Evolutionary conservation across 2,113 vertebrate species (phyloP).

Genomic region (Notarius quadriscutis): DNA sequence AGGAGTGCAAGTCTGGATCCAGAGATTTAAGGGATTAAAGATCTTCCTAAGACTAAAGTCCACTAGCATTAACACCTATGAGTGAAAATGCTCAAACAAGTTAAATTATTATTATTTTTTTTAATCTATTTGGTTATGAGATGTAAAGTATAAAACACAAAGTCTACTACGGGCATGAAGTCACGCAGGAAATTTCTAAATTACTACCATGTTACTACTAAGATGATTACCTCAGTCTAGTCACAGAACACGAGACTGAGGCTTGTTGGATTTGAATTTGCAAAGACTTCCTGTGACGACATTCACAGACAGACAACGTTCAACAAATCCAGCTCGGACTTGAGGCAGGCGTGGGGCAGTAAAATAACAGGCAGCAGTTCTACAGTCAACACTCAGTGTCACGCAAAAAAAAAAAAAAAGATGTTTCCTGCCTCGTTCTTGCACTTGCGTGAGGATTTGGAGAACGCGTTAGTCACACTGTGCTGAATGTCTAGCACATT

Average conservation of each 20-base stretch:
- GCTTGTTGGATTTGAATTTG: not conserved
- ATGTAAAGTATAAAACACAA: not conserved
- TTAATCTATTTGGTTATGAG: not conserved
- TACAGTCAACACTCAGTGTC: not conserved
- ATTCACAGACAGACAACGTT: not conserved
- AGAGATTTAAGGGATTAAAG: not conserved
- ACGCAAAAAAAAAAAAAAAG: not conserved
- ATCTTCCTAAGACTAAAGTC: not conserved
- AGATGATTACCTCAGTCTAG: not conserved
- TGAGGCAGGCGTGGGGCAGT: too few relatives aligned
- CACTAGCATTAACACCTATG: not conserved
- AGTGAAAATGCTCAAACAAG: not conserved
- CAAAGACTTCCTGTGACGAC: not conserved
- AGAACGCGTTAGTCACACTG: constrained; percentile 44
- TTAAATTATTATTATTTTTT: not conserved
- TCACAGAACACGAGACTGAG: not conserved
- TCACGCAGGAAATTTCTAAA: not conserved
- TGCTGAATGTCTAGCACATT: constrained; percentile 44
- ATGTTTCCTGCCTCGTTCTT: not conserved
- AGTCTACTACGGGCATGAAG: not conserved
- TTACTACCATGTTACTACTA: not conserved
- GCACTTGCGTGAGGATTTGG: not conserved
- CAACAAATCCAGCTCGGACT: not conserved
- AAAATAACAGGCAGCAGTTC: not conserved
- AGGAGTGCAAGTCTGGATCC: not conserved